Conservation (phyloP, 2,888 invertebrate species). For the Rugalucina vietnamica region DNA sequence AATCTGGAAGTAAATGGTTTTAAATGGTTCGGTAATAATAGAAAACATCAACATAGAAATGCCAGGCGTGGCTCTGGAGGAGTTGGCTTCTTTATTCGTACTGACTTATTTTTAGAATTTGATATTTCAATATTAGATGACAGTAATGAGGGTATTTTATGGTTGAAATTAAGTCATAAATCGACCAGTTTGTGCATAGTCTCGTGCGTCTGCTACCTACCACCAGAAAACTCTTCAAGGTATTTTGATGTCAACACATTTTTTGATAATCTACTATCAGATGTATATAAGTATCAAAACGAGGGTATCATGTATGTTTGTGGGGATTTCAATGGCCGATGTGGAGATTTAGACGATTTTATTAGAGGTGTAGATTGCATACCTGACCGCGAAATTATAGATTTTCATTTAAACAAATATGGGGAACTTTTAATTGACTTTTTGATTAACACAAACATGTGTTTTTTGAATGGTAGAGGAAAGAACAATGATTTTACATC, state of each 20-base stretch:
- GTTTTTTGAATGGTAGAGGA: slow-evolving; percentile 48
- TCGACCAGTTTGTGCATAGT: not conserved
- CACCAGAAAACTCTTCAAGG: slow-evolving; percentile 34
- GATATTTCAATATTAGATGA: slow-evolving; percentile 13
- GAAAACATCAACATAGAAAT: slow-evolving; percentile 13
- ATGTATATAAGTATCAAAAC: slow-evolving; percentile 22
- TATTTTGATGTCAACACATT: slow-evolving; percentile 33
- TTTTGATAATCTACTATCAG: slow-evolving; percentile 26
- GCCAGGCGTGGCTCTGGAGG: slow-evolving; percentile 27
- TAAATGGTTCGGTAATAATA: slow-evolving; percentile 26
- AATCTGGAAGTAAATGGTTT: not conserved
- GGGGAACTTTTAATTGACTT: slow-evolving; percentile 41
- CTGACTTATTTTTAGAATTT: not conserved
- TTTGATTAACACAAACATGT: slow-evolving; percentile 34
- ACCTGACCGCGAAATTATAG: slow-evolving; percentile 29
- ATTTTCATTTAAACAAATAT: slow-evolving; percentile 40
- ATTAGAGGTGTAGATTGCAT: slow-evolving; percentile 43
- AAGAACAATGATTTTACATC: slow-evolving; percentile 33
- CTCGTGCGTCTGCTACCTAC: slow-evolving; percentile 44
- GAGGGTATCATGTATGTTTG: slow-evolving; percentile 22
- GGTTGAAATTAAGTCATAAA: slow-evolving; percentile 20
- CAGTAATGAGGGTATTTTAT: slow-evolving; percentile 29
- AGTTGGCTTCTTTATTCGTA: slow-evolving; percentile 25
- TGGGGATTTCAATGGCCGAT: slow-evolving; percentile 48
- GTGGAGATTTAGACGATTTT: slow-evolving; percentile 42